phyloP scores from a whole-genome alignment of 2,888 invertebrate genomes.

The Deroplatys truncata region DNA sequence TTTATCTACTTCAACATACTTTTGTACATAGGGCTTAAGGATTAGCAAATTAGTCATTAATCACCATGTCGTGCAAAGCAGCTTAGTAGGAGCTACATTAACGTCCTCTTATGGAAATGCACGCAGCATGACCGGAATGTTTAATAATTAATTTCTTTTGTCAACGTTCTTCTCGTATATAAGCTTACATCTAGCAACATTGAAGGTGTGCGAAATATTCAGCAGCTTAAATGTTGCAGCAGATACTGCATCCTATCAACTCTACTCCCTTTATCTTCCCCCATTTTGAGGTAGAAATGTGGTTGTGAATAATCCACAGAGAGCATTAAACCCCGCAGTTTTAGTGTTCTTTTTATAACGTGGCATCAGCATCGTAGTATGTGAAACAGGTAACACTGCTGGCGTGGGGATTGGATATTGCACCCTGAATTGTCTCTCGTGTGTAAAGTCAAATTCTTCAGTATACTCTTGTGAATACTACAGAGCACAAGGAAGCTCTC shows the following conservation, averaged over 20 bases:
- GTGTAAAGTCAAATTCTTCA: no score
- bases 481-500: no score
- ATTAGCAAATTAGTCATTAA: neutral
- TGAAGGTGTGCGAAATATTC: neutral
- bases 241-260: neutral
- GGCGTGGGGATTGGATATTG: no score
- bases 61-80: neutral
- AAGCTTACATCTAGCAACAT: neutral
- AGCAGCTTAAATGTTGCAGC: neutral
- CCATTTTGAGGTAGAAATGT: neutral
- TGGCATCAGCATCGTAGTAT: neutral
- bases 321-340: neutral
- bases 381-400: neutral
- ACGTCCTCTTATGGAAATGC: neutral
- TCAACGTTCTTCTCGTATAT: neutral
- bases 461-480: no score
- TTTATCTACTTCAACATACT: neutral
- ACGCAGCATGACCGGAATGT: neutral
- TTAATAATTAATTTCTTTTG: neutral
- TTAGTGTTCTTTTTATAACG: neutral
- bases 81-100: neutral
- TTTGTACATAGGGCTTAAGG: neutral
- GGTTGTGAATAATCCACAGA: neutral
- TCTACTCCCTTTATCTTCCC: neutral
- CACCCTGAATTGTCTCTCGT: no score